Evolutionary conservation across 2,113 vertebrate genomes (phyloP).

Genomic region (Aspidoscelis tigris): DNA sequence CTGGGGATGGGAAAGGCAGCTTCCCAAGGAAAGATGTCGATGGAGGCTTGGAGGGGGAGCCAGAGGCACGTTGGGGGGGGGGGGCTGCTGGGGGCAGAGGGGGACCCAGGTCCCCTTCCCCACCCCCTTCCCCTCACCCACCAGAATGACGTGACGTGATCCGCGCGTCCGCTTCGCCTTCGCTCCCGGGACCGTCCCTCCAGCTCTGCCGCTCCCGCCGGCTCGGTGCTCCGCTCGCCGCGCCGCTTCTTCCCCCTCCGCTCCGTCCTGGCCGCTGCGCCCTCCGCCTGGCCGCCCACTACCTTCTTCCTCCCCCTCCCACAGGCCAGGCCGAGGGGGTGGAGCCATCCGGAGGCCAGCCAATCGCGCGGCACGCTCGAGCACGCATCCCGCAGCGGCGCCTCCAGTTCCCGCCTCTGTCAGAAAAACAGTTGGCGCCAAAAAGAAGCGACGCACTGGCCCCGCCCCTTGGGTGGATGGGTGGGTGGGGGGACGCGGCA

Average conservation of each 20-base stretch:
- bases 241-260: too few relatives aligned
- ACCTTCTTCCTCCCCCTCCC: not conserved
- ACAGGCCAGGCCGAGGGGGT: slow-evolving; percentile 23
- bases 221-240: too few relatives aligned
- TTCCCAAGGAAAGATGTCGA: not conserved
- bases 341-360: not conserved
- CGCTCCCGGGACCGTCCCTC: not conserved
- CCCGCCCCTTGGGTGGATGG: not conserved
- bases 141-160: not conserved
- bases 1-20: not conserved
- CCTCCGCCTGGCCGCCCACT: not conserved
- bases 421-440: slow-evolving; percentile 56
- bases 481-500: too few relatives aligned
- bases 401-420: not conserved
- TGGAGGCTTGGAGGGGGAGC: not conserved
- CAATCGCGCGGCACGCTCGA: slow-evolving; percentile 26
- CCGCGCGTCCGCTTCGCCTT: not conserved
- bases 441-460: slow-evolving; percentile 1
- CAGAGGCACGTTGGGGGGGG: not conserved
- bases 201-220: too few relatives aligned
- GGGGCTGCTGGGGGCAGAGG: not conserved
- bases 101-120: not conserved
- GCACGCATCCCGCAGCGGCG: not conserved
- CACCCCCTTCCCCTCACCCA: not conserved
- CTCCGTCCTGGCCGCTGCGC: too few relatives aligned